Percentiles rank a stretch among this genome's conserved stretches.
phyloP scores from a whole-genome alignment of 2,113 vertebrate genomes.

The Zosterops lateralis region DNA sequence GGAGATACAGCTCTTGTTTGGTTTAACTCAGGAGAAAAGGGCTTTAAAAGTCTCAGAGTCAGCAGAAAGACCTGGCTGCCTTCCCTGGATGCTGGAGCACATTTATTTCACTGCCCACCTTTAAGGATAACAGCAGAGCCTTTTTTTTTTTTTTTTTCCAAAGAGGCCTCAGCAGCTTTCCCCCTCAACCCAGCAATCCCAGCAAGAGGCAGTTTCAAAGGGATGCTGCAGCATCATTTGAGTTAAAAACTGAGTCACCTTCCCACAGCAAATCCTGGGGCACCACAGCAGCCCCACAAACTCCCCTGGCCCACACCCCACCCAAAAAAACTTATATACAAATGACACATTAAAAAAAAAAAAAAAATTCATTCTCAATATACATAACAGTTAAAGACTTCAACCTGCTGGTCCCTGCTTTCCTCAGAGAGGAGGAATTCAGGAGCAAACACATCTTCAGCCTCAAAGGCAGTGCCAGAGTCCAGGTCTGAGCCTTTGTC shows the following conservation, averaged over 20 bases:
- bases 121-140: not conserved
- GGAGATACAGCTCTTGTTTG: not conserved
- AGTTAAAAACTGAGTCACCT: not conserved
- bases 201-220: not conserved
- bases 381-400: not conserved
- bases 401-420: not conserved
- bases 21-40: not conserved
- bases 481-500: not conserved
- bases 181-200: not conserved
- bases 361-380: not conserved
- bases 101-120: not conserved
- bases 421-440: not conserved
- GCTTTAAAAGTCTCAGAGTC: not conserved
- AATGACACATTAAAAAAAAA: fast-evolving
- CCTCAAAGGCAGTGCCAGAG: not conserved
- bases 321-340: too few relatives aligned
- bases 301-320: not conserved
- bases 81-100: not conserved
- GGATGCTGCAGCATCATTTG: fast-evolving
- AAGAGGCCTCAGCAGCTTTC: not conserved
- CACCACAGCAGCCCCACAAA: not conserved
- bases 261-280: not conserved
- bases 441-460: not conserved
- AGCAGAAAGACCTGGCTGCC: not conserved
- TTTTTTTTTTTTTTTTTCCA: not conserved